Base-by-base conservation (phyloP, 2,113 vertebrate species). In the Scalopus aquaticus region DNA sequence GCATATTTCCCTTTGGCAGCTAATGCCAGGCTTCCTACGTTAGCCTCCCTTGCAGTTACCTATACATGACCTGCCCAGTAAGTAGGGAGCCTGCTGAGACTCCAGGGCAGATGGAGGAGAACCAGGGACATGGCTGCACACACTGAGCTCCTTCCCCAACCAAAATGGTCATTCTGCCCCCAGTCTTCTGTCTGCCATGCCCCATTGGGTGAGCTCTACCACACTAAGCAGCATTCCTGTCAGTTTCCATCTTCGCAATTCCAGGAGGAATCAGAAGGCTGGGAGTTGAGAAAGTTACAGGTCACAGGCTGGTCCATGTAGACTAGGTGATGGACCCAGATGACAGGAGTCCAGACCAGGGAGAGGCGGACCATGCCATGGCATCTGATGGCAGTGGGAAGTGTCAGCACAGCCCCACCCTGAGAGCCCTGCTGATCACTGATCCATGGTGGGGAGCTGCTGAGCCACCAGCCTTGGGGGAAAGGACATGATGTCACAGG, bases 361-460 rank as follows among this genome's bases (percentile, higher is more conserved):
- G 56, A 58, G 24, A 58, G 56, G 22, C 17, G 20, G 56, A 20
- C 5, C 54, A 51, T 9, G 51, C 44, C 44, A 44, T 9, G 54
- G 19, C 4, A 6, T 13, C 56, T 58, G 17, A 22, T 20, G 56
- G 22, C 5, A 58, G 56, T 6, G 22, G 56, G 56, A 58, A 58
- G 56, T 7, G 17, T 58, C 22, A 22, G 19, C 17, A 15, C 56
- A 58, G 20, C 56, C 13, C 24, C 6, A 12, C 22, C 17, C 19
- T 58, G 19, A 58, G 56, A 58, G 56, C 56, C 56, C 56, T 24
- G 20, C 56, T 58, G 56, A 15, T 58, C 56, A 58, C 56, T 20
- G 13, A 58, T 99, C 99, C 56, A 58, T 58, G 5, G 24, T 4
- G 17, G 56, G 3, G 2, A 58, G 56, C 56, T 58, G 56, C 22